phyloP scores from a whole-genome alignment of 2,113 vertebrate genomes.

The Malurus elegans region DNA sequence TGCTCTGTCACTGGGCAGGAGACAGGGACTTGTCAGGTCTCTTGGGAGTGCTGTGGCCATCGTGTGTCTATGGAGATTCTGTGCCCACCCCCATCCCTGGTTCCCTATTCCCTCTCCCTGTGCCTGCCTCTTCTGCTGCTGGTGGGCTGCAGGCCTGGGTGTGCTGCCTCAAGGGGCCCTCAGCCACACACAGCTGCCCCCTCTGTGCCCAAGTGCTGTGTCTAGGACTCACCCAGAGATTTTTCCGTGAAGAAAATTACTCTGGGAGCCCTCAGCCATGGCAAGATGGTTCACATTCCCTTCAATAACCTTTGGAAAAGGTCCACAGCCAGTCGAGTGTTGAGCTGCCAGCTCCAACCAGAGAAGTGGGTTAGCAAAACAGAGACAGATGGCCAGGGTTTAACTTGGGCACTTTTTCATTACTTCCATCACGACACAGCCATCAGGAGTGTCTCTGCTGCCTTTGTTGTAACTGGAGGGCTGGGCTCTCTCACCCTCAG shows the following conservation, averaged over 20 bases:
- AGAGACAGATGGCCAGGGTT: conserved; percentile 63
- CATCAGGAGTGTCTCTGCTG: not conserved
- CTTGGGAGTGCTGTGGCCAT: accelerated
- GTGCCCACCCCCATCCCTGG: accelerated
- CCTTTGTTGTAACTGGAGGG: not conserved
- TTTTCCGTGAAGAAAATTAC: conserved; percentile 44
- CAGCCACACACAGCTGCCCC: accelerated
- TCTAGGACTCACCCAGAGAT: conserved; percentile 26
- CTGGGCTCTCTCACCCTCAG: not conserved
- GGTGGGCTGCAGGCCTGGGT: not conserved
- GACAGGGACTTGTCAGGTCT: not conserved
- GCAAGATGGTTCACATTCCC: not conserved
- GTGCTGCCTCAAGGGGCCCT: accelerated
- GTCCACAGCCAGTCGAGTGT: conserved; percentile 11
- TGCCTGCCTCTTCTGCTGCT: not conserved
- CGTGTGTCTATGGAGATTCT: accelerated
- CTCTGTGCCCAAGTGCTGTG: not conserved
- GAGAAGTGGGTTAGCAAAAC: conserved; percentile 67
- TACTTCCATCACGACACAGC: not conserved
- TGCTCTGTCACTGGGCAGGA: not conserved
- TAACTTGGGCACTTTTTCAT: not conserved
- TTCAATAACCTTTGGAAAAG: conserved; percentile 42
- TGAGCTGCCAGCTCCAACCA: conserved; percentile 39
- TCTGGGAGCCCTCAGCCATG: conserved; percentile 8
- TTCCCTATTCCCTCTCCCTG: not conserved